Evolutionary conservation across 2,888 invertebrate species (phyloP).

Genomic region (Eulithis testata): DNA sequence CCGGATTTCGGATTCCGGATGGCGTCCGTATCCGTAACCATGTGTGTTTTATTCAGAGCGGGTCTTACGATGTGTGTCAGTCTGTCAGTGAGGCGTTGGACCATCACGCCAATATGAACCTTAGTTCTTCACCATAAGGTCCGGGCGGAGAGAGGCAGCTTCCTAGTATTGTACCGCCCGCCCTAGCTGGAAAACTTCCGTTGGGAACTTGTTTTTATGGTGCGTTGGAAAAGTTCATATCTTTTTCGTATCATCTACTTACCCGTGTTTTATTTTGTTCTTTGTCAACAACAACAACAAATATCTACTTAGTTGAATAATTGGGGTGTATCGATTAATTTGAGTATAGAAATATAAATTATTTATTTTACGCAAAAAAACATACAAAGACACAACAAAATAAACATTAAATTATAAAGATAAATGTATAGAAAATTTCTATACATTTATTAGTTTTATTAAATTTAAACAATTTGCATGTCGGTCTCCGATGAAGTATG

Average conservation of each 20-base stretch:
- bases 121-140: conserved; percentile 18
- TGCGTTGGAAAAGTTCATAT: conserved; percentile 28
- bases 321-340: not conserved
- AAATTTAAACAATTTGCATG: too few relatives aligned
- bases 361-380: too few relatives aligned
- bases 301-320: not conserved
- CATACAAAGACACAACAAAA: too few relatives aligned
- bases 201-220: conserved; percentile 35
- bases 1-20: conserved; percentile 38
- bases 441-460: too few relatives aligned
- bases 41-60: conserved; percentile 59
- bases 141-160: conserved; percentile 20
- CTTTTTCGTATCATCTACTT: conserved; percentile 11
- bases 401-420: too few relatives aligned
- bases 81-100: conserved; percentile 43
- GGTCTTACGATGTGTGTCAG: conserved; percentile 46
- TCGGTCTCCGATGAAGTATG: too few relatives aligned
- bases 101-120: conserved; percentile 20
- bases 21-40: conserved; percentile 37
- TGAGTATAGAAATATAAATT: too few relatives aligned
- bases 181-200: conserved; percentile 42
- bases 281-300: conserved; percentile 9
- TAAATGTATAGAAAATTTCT: too few relatives aligned
- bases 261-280: conserved; percentile 4
- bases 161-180: conserved; percentile 39